Conservation (phyloP, 2,797 vertebrate species). For the Micromesistius poutassou region DNA sequence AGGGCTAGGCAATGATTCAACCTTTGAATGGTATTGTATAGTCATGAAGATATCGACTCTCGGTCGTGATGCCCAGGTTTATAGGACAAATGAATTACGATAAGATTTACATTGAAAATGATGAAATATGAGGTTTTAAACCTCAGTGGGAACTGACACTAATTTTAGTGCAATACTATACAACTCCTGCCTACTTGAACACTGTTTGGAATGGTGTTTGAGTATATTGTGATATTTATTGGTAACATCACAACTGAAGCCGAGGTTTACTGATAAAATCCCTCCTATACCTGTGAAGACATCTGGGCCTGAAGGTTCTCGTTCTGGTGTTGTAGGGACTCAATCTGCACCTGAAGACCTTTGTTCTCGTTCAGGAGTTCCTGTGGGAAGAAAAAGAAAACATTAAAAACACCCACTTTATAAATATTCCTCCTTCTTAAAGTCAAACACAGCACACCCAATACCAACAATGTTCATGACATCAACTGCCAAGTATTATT, state of each 20-base stretch:
- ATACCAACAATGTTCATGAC: background rate
- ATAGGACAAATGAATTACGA: background rate
- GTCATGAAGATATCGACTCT: background rate
- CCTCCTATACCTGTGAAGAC: slow-evolving; percentile 81
- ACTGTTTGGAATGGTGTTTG: background rate
- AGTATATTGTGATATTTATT: background rate
- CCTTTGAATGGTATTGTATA: background rate
- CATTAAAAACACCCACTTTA: background rate
- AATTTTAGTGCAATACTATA: background rate
- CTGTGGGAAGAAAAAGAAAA: slow-evolving; percentile 61
- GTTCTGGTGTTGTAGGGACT: slow-evolving; percentile 85
- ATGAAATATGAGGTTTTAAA: background rate
- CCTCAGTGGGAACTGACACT: background rate
- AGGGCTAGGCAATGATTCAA: background rate
- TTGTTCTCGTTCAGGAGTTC: slow-evolving; percentile 93
- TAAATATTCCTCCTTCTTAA: slow-evolving; percentile 3
- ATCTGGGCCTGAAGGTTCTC: slow-evolving; percentile 86
- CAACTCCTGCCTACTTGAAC: background rate
- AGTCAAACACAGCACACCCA: background rate
- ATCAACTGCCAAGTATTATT: background rate
- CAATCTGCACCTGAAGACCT: slow-evolving; percentile 83
- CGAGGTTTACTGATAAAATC: slow-evolving; percentile 16
- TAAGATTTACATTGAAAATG: background rate
- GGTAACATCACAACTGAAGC: background rate
- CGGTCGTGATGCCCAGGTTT: background rate